Evolutionary conservation across 2,797 vertebrate genomes (phyloP).

Genomic region (Pseudochirops cupreus): DNA sequence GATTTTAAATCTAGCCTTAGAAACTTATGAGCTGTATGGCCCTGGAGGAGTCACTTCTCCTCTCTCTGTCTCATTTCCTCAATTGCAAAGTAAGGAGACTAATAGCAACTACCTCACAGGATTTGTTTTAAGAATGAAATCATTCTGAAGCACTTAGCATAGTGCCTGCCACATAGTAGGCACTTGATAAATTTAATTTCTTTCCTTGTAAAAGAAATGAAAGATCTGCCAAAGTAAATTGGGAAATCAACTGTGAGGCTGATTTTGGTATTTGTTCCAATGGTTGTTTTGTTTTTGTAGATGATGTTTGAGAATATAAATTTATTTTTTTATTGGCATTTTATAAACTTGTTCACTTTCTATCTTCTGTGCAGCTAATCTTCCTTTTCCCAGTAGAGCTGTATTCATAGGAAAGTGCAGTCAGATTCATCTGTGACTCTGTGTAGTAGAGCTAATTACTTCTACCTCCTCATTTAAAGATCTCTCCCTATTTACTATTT

Average conservation of each 20-base stretch:
- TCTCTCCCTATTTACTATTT: slow-evolving; percentile 52
- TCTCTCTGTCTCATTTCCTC: neutral
- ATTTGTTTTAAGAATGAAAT: neutral
- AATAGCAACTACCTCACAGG: neutral
- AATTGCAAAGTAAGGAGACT: neutral
- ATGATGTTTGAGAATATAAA: slow-evolving; percentile 17
- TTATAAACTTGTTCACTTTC: neutral
- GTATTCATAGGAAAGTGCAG: neutral
- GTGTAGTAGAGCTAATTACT: slow-evolving; percentile 20
- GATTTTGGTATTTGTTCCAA: neutral
- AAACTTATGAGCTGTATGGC: neutral
- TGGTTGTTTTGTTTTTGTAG: neutral
- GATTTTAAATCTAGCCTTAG: neutral
- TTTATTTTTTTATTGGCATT: neutral
- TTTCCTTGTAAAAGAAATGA: neutral
- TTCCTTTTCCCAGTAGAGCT: neutral
- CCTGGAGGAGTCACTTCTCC: neutral
- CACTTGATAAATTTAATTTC: neutral
- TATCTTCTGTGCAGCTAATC: neutral
- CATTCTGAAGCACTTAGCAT: neutral
- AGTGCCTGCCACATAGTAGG: neutral
- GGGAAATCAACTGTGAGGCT: neutral
- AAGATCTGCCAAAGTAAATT: neutral
- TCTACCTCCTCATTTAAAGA: slow-evolving; percentile 62
- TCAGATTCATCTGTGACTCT: neutral